Conservation (phyloP, 2,888 invertebrate genomes). For the Euproctis similis region DNA sequence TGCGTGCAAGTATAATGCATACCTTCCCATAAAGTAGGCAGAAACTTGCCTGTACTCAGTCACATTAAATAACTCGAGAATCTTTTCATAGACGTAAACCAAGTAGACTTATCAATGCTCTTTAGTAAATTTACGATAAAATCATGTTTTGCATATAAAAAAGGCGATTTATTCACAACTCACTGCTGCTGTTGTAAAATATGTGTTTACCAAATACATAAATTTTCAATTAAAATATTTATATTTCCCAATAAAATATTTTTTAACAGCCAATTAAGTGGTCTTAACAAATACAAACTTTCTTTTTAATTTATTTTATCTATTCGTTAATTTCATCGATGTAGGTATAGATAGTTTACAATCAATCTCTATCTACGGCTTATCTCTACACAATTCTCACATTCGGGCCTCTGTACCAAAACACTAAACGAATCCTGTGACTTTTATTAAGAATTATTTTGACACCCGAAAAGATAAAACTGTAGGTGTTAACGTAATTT, state of each 20-base stretch:
- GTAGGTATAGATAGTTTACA: conserved; percentile 20
- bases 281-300: conserved; percentile 14
- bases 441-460: conserved; percentile 42
- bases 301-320: conserved; percentile 22
- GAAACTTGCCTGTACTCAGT: conserved; percentile 21
- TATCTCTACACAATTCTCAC: conserved; percentile 40
- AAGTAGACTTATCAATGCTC: conserved; percentile 21
- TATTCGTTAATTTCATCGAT: conserved; percentile 32
- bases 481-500: no score
- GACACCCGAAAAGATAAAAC: conserved; percentile 48
- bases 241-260: conserved; percentile 2
- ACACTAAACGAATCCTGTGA: conserved; percentile 33
- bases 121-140: conserved; percentile 16
- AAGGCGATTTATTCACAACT: no score
- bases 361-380: conserved; percentile 39
- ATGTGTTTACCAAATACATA: no score
- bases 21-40: conserved; percentile 25
- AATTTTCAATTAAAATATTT: no score
- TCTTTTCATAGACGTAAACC: conserved; percentile 23
- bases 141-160: no score
- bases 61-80: conserved; percentile 21
- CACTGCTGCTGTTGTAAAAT: conserved; percentile 2
- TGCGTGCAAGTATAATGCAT: conserved; percentile 23
- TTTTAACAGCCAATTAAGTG: conserved; percentile 6
- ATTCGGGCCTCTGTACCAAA: conserved; percentile 36